Base-by-base conservation (phyloP, 2,113 vertebrate species). In the Rhynchomys soricoides region DNA sequence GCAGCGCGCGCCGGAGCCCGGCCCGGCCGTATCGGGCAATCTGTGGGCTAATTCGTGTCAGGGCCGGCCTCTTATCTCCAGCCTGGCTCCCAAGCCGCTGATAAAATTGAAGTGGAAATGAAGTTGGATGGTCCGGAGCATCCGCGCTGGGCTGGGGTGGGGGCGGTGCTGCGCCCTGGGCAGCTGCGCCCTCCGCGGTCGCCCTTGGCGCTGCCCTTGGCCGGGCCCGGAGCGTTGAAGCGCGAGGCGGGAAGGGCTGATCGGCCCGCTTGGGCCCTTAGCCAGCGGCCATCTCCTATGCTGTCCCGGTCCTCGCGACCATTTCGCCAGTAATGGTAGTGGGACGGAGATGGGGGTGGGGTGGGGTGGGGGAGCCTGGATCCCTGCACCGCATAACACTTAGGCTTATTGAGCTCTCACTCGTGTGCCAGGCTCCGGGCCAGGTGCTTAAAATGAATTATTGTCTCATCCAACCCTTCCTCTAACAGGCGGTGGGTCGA, bases 21-120 rank as follows among this genome's bases (percentile, higher is more conserved):
- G 99, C 99, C 98, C 97, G 98, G 98, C 98, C 98, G 97, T 99
- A 99, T 99, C 99, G 98, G 99, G 99, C 99, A 98, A 99, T 99
- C 99, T 99, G 98, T 98, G 98, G 98, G 99, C 99, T 99, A 99
- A 99, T 99, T 99, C 99, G 98, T 99, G 99, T 99, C 99, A 99
- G 98, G 98, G 98, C 99, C 98, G 98, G 99, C 99, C 99, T 99
- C 99, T 99, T 99, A 99, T 99, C 99, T 99, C 98, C 99, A 98
- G 98, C 98, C 99, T n/a, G 98, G 99, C 99, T 99, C 98, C 98
- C 99, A 97, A 98, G 99, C 99, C 98, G 99, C 99, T 99, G 99
- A 99, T 99, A 99, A 99, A 99, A 99, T 99, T 99, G 99, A 99
- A 99, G 99, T 99, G 99, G 99, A 99, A 99, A 99, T 99, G 99